Evolutionary conservation across 2,888 invertebrate genomes (phyloP), one percentile per base, ranked within the genome.

Genomic region (Nephrocerus scutellatus): DNA sequence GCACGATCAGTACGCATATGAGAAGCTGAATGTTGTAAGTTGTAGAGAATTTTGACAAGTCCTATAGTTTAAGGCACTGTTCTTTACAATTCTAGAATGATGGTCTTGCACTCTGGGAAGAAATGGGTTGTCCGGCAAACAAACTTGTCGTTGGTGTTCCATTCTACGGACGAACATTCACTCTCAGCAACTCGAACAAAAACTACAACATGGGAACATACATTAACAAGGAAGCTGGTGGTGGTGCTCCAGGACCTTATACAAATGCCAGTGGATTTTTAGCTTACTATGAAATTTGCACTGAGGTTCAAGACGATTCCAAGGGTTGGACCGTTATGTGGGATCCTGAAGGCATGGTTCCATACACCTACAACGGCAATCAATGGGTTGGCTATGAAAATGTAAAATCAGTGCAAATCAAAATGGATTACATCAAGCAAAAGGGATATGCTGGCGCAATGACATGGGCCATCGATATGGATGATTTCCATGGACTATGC

Each of bases 321-420:
- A 74, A 77, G 6, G 82, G 77, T 3, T 91, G 91, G 91, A 85
- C 83, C 0, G 77, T 80, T 48, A 80, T 82, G 53, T 91, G 86
- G 81, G 91, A 91, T 57, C 80, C 83, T 20, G 70, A 74, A 20
- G 91, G 90, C 36, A 81, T 77, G 66, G 85, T 84, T 40, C 91
- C 91, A 3, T 91, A 83, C 60, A 81, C 86, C 1, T 88, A 84
- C 69, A 84, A 85, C 64, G 87, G 83, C 31, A 86, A 81, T 0
- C 88, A 88, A 58, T 92, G 91, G 91, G 84, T 91, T 12, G 91
- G 91, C 4, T 92, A 89, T 58, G 91, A 89, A 62, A 80, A 89
- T 59, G 23, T 22, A n/a, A 74, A 75, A 54, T 89, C 88, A 51
- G 74, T 91, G 1, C 81, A 85, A 62, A 83, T 87, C 52, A 92